Conservation (phyloP, 2,113 vertebrate genomes). For the Peromyscus californicus region DNA sequence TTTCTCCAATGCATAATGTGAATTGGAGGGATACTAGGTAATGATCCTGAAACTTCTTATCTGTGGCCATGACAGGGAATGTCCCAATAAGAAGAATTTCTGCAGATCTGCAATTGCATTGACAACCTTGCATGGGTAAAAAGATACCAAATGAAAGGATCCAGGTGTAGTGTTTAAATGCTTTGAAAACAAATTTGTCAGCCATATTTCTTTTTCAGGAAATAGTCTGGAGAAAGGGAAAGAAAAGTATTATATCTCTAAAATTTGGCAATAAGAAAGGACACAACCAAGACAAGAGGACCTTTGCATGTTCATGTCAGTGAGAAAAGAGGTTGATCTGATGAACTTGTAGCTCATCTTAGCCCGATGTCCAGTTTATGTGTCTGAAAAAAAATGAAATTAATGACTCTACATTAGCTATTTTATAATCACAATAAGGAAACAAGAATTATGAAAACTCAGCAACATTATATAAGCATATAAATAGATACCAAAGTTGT, state of each 20-base stretch:
- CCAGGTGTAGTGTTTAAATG: background rate
- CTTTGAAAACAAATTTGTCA: constrained; percentile 21
- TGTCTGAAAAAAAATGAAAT: constrained; percentile 9
- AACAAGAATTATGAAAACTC: constrained; percentile 33
- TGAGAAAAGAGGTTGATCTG: background rate
- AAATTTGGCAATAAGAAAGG: background rate
- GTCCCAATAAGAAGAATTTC: background rate
- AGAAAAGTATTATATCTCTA: background rate
- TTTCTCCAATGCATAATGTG: background rate
- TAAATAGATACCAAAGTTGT: constrained; percentile 16
- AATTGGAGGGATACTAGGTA: background rate
- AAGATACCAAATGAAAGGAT: background rate
- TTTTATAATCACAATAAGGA: constrained; percentile 16
- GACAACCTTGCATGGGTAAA: background rate
- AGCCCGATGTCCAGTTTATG: background rate
- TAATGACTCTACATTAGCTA: background rate
- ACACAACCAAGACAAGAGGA: background rate
- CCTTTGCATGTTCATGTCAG: background rate
- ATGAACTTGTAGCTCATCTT: background rate
- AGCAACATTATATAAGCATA: background rate
- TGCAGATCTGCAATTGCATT: background rate
- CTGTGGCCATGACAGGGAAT: background rate
- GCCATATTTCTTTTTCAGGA: background rate
- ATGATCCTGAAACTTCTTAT: background rate
- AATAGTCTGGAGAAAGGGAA: background rate